Conservation (phyloP, 2,888 invertebrate species). For the Poecilobothrus nobilitatus region DNA sequence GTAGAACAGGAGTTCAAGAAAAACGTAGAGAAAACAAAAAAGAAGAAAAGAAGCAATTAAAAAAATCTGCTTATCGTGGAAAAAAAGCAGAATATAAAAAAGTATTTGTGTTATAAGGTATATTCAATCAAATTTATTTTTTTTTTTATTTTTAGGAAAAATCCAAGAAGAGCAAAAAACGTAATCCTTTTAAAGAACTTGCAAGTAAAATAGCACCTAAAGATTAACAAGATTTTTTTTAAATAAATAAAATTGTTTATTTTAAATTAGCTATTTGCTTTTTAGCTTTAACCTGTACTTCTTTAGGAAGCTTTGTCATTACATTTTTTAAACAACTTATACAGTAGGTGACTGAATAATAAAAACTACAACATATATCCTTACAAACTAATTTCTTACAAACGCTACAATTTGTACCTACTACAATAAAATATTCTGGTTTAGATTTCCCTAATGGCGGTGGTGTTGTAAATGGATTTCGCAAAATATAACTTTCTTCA, state of each 20-base stretch:
- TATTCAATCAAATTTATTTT: constrained; percentile 4
- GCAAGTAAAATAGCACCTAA: constrained; percentile 41
- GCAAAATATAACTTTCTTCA: constrained; percentile 71
- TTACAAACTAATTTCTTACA: constrained; percentile 67
- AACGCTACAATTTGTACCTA: constrained; percentile 65
- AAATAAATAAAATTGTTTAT: constrained; percentile 7
- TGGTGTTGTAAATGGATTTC: constrained; percentile 73
- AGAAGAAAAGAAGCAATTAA: constrained; percentile 22
- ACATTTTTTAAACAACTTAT: constrained; percentile 55
- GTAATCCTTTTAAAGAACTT: constrained; percentile 31
- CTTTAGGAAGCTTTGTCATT: constrained; percentile 56
- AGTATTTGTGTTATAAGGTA: too few species aligned
- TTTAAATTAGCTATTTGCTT: constrained; percentile 31
- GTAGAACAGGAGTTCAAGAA: constrained; percentile 9
- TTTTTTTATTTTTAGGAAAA: constrained; percentile 17
- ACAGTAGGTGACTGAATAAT: constrained; percentile 67
- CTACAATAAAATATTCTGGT: constrained; percentile 60
- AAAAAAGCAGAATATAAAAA: constrained; percentile 30
- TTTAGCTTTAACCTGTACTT: constrained; percentile 56
- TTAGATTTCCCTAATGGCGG: constrained; percentile 45
- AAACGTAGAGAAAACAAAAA: constrained; percentile 13
- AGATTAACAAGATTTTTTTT: constrained; percentile 15
- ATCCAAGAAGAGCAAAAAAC: constrained; percentile 29
- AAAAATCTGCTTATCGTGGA: constrained; percentile 36
- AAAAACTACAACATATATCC: constrained; percentile 66